Base-by-base conservation (phyloP, 1,140 invertebrate genomes). In the Aphelinus certus region DNA sequence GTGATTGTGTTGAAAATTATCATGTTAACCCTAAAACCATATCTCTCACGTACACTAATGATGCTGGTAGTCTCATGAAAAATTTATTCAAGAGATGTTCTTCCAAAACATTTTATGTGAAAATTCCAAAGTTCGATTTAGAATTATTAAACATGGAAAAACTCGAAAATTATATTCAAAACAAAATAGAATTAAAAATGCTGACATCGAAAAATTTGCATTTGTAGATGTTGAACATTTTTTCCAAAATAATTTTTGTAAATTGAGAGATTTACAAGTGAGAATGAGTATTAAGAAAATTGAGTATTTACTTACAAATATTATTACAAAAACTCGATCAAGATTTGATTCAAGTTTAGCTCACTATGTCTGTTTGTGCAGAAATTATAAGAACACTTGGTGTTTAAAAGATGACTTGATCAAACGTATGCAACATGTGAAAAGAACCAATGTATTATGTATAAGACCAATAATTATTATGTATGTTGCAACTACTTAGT, bases 331-430 rank as follows among this genome's bases (percentile, higher is more conserved):
- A 1, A 58, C n/a, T 58, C n/a, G n/a, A 42, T 58, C 56, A 58
- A 26, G 42, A 10, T 58, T 58, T 10, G 42, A 58, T 10, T n/a
- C 2, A 1, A 10, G 42, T 58, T 58, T 58, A 1, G 2, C 1
- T 58, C 56, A 58, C 42, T 42, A 58, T 26, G n/a, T 58, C 1
- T 0, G n/a, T 4, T 58, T 26, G 2, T 58, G 56, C 9, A 58
- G 56, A 42, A 26, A 10, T 4, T 58, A 10, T 1, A 58, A 58
- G 5, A 58, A 58, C 42, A 58, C n/a, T 58, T 58, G 56, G 56
- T 3, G 10, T 58, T 26, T 58, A 26, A 58, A 76, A 92, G 94
- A 82, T 58, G 92, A 26, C 26, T 26, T 26, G 26, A 26, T 26
- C 26, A 26, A 26, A 26, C 26, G 26, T 26, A 26, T 26, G 0